phyloP scores from a whole-genome alignment of 2,797 vertebrate species.

The Merluccius polli region DNA sequence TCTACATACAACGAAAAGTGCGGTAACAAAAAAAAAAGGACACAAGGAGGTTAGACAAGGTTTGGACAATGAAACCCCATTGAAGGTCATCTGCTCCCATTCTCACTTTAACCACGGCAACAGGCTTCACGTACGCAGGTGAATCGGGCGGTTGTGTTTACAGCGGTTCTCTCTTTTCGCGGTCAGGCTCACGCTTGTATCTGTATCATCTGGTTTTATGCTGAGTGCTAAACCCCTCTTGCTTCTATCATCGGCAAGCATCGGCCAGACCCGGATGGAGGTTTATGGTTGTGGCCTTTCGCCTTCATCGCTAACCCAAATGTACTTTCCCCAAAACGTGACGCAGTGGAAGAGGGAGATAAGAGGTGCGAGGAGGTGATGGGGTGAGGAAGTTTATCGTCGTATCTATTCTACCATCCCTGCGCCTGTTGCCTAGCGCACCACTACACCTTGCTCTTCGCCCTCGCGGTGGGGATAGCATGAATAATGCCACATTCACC shows the following conservation, averaged over 20 bases:
- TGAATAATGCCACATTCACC: background rate
- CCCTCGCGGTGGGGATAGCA: background rate
- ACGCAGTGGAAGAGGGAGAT: background rate
- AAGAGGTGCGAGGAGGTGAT: background rate
- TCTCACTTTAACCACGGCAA: background rate
- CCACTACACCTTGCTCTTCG: background rate
- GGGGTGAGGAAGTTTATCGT: background rate
- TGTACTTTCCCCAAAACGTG: background rate
- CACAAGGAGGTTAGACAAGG: background rate
- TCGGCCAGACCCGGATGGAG: background rate
- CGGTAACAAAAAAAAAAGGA: background rate
- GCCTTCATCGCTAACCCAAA: background rate
- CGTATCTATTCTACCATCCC: background rate
- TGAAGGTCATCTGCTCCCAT: background rate
- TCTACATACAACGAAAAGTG: background rate
- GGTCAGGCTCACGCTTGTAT: background rate
- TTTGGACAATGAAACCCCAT: background rate
- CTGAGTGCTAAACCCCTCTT: background rate
- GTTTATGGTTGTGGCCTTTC: background rate
- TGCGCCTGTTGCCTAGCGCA: background rate
- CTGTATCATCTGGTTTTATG: background rate
- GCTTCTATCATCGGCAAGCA: background rate
- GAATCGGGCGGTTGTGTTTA: background rate
- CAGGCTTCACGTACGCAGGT: too few relatives aligned
- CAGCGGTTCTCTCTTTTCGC: background rate